Percentiles rank a stretch among this genome's conserved stretches.
Conservation (phyloP, 37 sponge, comb jelly and placozoan genomes). For the Chondrilla cf. caribensis region DNA sequence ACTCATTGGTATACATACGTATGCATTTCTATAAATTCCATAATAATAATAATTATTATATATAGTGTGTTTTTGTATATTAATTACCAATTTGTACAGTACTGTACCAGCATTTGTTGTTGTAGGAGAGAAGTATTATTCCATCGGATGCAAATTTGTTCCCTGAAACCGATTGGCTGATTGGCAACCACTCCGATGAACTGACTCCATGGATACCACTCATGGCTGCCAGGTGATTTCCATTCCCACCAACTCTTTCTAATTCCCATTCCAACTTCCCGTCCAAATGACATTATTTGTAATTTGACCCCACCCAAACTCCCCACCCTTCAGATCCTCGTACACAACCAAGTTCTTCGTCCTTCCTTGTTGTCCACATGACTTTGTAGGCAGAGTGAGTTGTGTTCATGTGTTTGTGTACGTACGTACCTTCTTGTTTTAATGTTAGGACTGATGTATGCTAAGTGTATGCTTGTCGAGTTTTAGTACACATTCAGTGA, state of each 20-base stretch:
- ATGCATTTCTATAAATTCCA: not conserved
- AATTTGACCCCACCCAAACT: not conserved
- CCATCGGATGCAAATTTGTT: constrained; percentile 72
- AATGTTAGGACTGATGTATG: not conserved
- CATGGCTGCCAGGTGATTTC: constrained; percentile 79
- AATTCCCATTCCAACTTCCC: not conserved
- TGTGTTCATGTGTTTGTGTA: not conserved
- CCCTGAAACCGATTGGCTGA: constrained; percentile 87
- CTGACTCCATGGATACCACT: constrained; percentile 99
- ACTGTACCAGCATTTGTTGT: not conserved
- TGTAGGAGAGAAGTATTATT: constrained; percentile 62
- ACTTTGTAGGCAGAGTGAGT: constrained; percentile 87
- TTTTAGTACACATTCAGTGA: not conserved
- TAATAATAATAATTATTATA: not conserved
- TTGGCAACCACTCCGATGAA: constrained; percentile 99
- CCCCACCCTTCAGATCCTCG: constrained; percentile 57
- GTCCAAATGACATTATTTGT: not conserved
- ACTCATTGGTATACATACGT: not conserved
- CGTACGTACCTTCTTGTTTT: not conserved
- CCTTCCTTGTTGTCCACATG: constrained; percentile 93
- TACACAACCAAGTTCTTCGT: constrained; percentile 80
- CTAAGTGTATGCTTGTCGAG: constrained; percentile 3
- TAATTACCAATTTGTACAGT: not conserved
- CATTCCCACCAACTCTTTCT: not conserved
- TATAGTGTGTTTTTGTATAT: too few species aligned